Conservation (phyloP, 2,888 invertebrate species). For the Neria commutata region DNA sequence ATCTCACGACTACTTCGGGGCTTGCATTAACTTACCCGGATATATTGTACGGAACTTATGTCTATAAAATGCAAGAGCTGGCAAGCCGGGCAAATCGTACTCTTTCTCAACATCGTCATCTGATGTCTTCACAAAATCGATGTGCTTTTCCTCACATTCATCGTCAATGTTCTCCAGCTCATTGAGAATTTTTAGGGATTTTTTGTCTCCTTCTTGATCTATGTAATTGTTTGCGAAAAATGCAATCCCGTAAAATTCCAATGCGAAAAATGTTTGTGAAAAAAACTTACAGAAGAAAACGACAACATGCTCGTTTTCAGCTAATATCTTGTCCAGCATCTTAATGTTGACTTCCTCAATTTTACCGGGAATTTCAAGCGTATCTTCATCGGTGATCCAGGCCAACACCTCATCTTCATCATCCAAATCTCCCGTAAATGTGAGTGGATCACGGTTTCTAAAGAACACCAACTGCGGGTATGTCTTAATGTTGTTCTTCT, state of each 20-base stretch:
- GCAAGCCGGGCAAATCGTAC: constrained; percentile 81
- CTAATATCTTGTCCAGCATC: constrained; percentile 88
- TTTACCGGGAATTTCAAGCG: constrained; percentile 87
- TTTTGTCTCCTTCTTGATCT: constrained; percentile 91
- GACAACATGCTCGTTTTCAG: constrained; percentile 86
- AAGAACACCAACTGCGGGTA: constrained; percentile 90
- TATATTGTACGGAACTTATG: constrained; percentile 89
- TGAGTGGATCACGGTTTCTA: constrained; percentile 86
- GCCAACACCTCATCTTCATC: constrained; percentile 91
- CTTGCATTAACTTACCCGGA: constrained; percentile 62
- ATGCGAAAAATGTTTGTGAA: not conserved
- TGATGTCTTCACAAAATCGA: constrained; percentile 90
- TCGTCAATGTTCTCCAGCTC: constrained; percentile 93
- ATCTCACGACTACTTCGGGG: not conserved
- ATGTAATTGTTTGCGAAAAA: constrained; percentile 32
- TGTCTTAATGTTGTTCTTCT: constrained; percentile 82
- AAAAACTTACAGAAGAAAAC: constrained; percentile 86
- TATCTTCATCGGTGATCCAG: constrained; percentile 91
- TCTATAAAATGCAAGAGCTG: constrained; percentile 85
- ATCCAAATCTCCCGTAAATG: constrained; percentile 83
- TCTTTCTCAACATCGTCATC: constrained; percentile 86
- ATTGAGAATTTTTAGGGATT: constrained; percentile 84
- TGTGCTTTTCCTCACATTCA: constrained; percentile 89
- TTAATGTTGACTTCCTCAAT: constrained; percentile 90
- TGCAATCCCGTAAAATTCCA: not conserved